Conservation (phyloP, 2,888 invertebrate genomes). For the Celastrina argiolus region DNA sequence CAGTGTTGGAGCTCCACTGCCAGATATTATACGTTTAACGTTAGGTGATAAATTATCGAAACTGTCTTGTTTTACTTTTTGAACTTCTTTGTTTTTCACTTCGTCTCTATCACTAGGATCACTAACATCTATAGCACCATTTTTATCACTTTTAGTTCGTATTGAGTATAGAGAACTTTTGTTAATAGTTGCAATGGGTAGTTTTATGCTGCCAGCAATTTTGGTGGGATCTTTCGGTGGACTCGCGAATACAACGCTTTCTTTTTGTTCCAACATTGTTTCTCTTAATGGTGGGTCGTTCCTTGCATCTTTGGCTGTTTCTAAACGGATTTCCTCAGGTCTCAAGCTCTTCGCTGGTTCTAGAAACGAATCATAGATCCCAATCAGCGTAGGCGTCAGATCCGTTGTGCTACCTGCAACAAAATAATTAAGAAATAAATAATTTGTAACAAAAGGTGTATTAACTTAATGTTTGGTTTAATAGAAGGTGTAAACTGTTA, state of each 20-base stretch:
- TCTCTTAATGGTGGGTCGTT: slow-evolving; percentile 62
- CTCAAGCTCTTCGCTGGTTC: slow-evolving; percentile 63
- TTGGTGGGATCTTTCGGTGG: slow-evolving; percentile 54
- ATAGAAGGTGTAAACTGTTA: no score
- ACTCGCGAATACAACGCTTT: slow-evolving; percentile 39
- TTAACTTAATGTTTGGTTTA: no score
- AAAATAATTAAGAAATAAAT: slow-evolving; percentile 40
- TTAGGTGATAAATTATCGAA: slow-evolving; percentile 79
- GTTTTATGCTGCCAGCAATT: slow-evolving; percentile 61
- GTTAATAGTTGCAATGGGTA: slow-evolving; percentile 61
- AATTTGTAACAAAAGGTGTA: no score
- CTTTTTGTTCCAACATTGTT: slow-evolving; percentile 42
- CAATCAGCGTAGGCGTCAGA: slow-evolving; percentile 89
- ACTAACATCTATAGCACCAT: slow-evolving; percentile 45
- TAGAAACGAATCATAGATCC: slow-evolving; percentile 89
- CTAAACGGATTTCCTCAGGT: slow-evolving; percentile 51
- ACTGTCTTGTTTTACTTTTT: slow-evolving; percentile 56
- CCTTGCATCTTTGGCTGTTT: slow-evolving; percentile 72
- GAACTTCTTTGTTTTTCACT: slow-evolving; percentile 47
- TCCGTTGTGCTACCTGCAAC: slow-evolving; percentile 91
- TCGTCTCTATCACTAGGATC: slow-evolving; percentile 55
- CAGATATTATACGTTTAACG: slow-evolving; percentile 79
- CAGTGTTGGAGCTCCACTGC: slow-evolving; percentile 65
- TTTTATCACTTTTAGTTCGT: slow-evolving; percentile 67
- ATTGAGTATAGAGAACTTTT: slow-evolving; percentile 63